These are phyloP conservation scores for Corythornis vintsioides DNA, from an alignment of 2,113 vertebrate species.

Conservation along the genomic window DNA sequence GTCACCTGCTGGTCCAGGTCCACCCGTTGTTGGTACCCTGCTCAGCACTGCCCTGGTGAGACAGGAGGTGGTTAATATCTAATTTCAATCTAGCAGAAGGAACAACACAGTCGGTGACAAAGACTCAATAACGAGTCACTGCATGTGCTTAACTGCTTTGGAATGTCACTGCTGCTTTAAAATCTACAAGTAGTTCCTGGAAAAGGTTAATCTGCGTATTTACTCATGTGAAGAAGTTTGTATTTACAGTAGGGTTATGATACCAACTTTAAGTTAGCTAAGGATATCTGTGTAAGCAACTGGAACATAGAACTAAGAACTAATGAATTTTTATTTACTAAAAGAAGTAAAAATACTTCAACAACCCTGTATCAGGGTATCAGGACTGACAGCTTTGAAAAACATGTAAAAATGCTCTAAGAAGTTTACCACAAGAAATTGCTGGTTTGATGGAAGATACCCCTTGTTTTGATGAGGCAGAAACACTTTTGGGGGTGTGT, in stretches of 20 bases:
- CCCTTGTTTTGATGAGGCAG: neutral
- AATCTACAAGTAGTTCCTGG: conserved; percentile 71
- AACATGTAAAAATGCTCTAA: neutral
- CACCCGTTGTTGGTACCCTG: neutral
- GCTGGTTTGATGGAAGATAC: neutral
- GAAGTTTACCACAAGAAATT: neutral
- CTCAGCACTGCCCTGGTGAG: neutral
- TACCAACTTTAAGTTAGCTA: conserved; percentile 75
- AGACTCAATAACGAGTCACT: conserved; percentile 35
- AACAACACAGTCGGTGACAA: conserved; percentile 11
- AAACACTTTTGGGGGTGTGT: neutral
- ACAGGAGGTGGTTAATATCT: conserved; percentile 9
- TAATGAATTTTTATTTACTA: conserved; percentile 75
- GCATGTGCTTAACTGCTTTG: conserved; percentile 50
- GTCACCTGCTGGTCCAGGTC: neutral
- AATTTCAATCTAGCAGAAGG: neutral
- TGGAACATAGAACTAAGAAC: conserved; percentile 67
- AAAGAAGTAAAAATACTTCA: conserved; percentile 32
- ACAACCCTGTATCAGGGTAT: neutral
- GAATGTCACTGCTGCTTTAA: conserved; percentile 70
- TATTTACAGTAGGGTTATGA: conserved; percentile 77
- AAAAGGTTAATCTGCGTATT: conserved; percentile 79
- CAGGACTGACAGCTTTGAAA: neutral
- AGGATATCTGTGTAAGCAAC: conserved; percentile 69
- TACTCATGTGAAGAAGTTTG: conserved; percentile 73